Conservation (phyloP, 1,140 invertebrate genomes). For the Cydia fagiglandana region DNA sequence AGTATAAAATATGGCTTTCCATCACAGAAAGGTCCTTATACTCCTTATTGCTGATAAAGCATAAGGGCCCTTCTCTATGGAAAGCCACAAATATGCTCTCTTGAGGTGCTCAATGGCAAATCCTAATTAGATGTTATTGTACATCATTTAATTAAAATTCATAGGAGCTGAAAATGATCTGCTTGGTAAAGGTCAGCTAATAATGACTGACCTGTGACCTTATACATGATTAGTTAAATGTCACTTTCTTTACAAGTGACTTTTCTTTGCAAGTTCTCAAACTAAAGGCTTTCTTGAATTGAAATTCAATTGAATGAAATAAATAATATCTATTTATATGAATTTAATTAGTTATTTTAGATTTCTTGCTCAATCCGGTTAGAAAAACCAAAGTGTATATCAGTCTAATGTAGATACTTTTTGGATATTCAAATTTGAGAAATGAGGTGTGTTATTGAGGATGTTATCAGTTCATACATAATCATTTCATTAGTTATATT, state of each 20-base stretch:
- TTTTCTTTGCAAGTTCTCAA: not conserved
- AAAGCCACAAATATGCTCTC: no score
- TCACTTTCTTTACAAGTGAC: not conserved
- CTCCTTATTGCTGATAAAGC: no score
- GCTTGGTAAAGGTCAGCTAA: not conserved
- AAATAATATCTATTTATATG: no score
- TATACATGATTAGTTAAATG: not conserved
- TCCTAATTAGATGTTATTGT: not conserved
- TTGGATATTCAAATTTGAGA: conserved; percentile 2
- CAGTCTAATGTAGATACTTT: not conserved
- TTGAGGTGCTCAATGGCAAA: not conserved
- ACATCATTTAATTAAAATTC: not conserved
- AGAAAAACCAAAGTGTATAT: no score
- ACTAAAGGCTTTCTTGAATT: not conserved
- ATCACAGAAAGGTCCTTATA: no score
- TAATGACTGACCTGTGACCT: conserved; percentile 11
- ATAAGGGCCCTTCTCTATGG: no score
- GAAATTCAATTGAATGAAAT: not conserved
- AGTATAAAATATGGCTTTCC: not conserved
- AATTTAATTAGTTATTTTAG: not conserved
- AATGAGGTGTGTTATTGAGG: not conserved
- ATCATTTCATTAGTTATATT: not conserved
- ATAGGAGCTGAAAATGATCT: not conserved
- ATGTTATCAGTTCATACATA: not conserved
- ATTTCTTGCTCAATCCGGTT: not conserved